These are phyloP conservation scores for Coenonympha arcania DNA, from an alignment of 2,888 invertebrate genomes.

Conservation along the genomic window DNA sequence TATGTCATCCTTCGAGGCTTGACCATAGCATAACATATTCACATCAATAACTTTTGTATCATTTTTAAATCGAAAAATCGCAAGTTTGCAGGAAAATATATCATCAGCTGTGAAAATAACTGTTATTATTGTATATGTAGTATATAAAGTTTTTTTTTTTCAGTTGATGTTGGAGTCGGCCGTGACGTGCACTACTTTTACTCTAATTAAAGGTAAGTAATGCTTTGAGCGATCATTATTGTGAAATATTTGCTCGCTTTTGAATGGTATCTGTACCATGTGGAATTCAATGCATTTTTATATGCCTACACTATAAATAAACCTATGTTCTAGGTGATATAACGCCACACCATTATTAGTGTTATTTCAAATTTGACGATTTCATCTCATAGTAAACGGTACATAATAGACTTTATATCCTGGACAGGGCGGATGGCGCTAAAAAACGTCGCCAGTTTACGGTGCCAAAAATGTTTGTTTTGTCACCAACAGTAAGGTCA, in stretches of 20 bases:
- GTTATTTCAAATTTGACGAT: no score
- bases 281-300: slow-evolving; percentile 9
- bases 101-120: slow-evolving; percentile 1
- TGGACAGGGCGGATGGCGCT: no score
- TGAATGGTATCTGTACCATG: slow-evolving; percentile 7
- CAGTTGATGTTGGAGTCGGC: slow-evolving; percentile 60
- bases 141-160: slow-evolving; percentile 32
- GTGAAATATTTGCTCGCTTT: slow-evolving; percentile 13
- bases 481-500: no score
- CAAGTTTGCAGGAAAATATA: slow-evolving; percentile 7
- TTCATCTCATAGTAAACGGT: no score
- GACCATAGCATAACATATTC: no score
- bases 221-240: slow-evolving; percentile 5
- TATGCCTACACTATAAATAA: background rate
- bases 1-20: no score
- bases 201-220: slow-evolving; percentile 46
- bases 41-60: no score
- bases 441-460: no score
- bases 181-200: slow-evolving; percentile 51
- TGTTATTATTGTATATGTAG: slow-evolving; percentile 3
- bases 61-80: background rate
- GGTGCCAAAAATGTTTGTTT: no score
- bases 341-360: no score
- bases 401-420: no score
- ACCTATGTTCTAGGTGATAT: background rate